Evolutionary conservation across 2,888 invertebrate species (phyloP).

Genomic region (Stenoptilia bipunctidactyla): DNA sequence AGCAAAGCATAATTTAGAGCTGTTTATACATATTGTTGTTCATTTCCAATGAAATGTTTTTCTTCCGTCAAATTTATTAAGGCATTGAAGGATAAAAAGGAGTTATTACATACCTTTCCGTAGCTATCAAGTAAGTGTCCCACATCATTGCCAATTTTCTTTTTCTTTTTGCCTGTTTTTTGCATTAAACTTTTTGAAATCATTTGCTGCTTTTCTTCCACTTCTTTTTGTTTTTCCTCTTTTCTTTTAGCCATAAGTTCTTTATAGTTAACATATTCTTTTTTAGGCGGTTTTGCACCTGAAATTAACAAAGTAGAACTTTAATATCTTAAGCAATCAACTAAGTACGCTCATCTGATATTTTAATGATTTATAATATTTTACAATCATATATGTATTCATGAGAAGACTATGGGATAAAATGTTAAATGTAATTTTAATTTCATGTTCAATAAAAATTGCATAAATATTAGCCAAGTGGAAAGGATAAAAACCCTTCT

Average conservation of each 20-base stretch:
- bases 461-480: too few species aligned
- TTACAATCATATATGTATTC: neutral
- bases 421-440: neutral
- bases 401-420: neutral
- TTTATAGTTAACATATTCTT: conserved; percentile 80
- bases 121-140: conserved; percentile 55
- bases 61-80: too few species aligned
- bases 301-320: conserved; percentile 9
- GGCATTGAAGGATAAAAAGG: too few species aligned
- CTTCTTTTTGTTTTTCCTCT: conserved; percentile 58
- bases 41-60: too few species aligned
- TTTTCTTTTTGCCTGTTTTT: conserved; percentile 62
- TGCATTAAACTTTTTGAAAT: conserved; percentile 71
- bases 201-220: conserved; percentile 67
- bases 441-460: too few species aligned
- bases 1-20: too few species aligned
- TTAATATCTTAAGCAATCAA: too few species aligned
- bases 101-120: conserved; percentile 62
- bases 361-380: too few species aligned
- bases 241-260: conserved; percentile 74
- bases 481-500: too few species aligned
- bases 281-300: conserved; percentile 85
- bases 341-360: too few species aligned
- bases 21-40: too few species aligned
- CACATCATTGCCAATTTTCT: conserved; percentile 51